These are phyloP conservation scores for Phoxinus phoxinus DNA, from an alignment of 2,113 vertebrate genomes.

Conservation along the genomic window DNA sequence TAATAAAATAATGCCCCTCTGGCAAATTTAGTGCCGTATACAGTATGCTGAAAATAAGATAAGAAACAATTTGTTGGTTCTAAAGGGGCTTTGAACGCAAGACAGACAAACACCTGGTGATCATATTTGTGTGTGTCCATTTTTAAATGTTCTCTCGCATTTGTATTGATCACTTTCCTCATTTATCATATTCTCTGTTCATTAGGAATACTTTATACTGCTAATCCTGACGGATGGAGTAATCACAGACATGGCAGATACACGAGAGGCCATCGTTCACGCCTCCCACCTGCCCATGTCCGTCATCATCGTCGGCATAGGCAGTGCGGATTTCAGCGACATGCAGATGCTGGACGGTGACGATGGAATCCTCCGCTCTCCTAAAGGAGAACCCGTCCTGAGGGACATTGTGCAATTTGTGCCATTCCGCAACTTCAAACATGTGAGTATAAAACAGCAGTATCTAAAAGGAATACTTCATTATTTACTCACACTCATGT, in stretches of 20 bases:
- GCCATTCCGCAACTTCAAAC: conserved; percentile 98
- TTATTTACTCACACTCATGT: too few relatives aligned
- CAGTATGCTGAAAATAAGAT: not conserved
- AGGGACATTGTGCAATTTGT: conserved; percentile 98
- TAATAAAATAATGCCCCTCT: not conserved
- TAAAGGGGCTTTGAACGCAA: not conserved
- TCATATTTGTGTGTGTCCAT: not conserved
- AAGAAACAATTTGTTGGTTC: not conserved
- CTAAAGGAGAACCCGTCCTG: conserved; percentile 94
- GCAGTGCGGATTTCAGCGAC: conserved; percentile 96
- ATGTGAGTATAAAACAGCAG: conserved; percentile 77
- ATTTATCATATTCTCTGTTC: conserved; percentile 31
- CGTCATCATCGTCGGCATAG: conserved; percentile 96
- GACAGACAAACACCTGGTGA: not conserved
- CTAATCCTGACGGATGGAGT: conserved; percentile 97
- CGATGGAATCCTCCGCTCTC: conserved; percentile 93
- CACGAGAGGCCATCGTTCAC: conserved; percentile 95
- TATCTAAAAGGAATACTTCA: not conserved
- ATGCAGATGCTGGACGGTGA: conserved; percentile 99
- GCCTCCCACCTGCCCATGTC: conserved; percentile 98
- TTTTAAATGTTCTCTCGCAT: not conserved
- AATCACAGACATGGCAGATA: conserved; percentile 98
- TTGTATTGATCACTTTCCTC: conserved; percentile 18
- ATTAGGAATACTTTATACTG: conserved; percentile 98
- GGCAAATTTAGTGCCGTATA: not conserved